A percentile compares a stretch with the other conserved stretches of the same genome.
Conservation (phyloP, 2,113 vertebrate genomes). For the Mastomys coucha region DNA sequence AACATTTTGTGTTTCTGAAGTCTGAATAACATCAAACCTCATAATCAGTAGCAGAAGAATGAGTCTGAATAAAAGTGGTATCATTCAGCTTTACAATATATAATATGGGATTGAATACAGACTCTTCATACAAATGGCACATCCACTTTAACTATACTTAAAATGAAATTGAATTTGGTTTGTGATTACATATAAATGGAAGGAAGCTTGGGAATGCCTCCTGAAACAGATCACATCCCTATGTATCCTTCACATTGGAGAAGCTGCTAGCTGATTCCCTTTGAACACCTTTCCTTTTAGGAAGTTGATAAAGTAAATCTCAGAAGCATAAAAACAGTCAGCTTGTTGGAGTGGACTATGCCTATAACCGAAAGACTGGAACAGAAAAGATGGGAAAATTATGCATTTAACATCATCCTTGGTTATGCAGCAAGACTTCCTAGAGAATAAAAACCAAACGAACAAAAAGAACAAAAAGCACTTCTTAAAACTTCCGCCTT, state of each 20-base stretch:
- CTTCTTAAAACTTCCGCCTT: background rate
- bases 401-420: background rate
- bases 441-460: background rate
- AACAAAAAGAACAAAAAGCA: background rate
- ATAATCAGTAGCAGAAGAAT: slow-evolving; percentile 2
- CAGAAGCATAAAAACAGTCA: background rate
- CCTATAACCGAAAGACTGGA: background rate
- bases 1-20: background rate
- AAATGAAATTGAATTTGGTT: background rate
- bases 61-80: slow-evolving; percentile 21
- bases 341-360: background rate
- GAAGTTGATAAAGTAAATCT: background rate
- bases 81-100: background rate
- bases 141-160: background rate
- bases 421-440: background rate
- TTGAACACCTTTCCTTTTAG: background rate
- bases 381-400: background rate
- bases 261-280: background rate
- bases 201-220: background rate
- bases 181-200: background rate
- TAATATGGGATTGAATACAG: background rate
- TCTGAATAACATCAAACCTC: background rate
- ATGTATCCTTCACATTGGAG: background rate
- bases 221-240: background rate
- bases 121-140: background rate